These are phyloP conservation scores for Sylvietta virens DNA, from an alignment of 2,113 vertebrate species.

Conservation along the genomic window DNA sequence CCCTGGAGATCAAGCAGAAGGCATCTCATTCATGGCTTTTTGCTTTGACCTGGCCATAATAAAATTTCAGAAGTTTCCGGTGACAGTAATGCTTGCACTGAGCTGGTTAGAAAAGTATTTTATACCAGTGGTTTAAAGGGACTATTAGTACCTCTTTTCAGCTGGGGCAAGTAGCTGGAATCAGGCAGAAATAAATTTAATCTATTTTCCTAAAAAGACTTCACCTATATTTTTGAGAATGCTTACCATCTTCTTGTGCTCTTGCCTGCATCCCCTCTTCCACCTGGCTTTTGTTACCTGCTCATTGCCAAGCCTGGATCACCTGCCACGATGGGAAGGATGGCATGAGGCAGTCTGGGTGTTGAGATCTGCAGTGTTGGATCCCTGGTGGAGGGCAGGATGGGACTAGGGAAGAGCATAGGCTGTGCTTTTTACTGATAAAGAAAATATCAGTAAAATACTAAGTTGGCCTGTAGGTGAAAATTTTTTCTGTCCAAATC, in stretches of 20 bases:
- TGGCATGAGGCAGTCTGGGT: rapidly evolving
- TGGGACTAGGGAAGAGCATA: neutral
- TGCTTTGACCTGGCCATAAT: slow-evolving; percentile 38
- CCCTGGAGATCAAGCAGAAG: slow-evolving; percentile 5
- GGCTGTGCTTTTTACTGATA: neutral
- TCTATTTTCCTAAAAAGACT: neutral
- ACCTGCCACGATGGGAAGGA: rapidly evolving
- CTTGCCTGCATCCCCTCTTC: neutral
- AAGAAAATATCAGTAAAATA: too few species aligned
- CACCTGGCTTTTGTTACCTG: neutral
- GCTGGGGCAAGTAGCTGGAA: neutral
- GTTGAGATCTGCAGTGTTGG: neutral
- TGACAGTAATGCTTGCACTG: neutral
- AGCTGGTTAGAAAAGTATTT: neutral
- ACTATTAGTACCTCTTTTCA: slow-evolving; percentile 15
- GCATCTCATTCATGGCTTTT: slow-evolving; percentile 28
- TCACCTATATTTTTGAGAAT: neutral
- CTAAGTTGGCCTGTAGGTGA: neutral
- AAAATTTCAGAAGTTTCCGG: neutral
- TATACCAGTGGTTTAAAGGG: neutral
- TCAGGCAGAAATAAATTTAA: slow-evolving; percentile 32
- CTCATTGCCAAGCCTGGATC: neutral
- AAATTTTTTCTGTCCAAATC: neutral
- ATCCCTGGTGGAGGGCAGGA: neutral
- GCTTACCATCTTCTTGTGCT: neutral